A percentile compares a stretch with the other conserved stretches of the same genome.
These are phyloP conservation scores for Napeogenes sylphis DNA, from an alignment of 2,888 invertebrate genomes.

Conservation along the genomic window DNA sequence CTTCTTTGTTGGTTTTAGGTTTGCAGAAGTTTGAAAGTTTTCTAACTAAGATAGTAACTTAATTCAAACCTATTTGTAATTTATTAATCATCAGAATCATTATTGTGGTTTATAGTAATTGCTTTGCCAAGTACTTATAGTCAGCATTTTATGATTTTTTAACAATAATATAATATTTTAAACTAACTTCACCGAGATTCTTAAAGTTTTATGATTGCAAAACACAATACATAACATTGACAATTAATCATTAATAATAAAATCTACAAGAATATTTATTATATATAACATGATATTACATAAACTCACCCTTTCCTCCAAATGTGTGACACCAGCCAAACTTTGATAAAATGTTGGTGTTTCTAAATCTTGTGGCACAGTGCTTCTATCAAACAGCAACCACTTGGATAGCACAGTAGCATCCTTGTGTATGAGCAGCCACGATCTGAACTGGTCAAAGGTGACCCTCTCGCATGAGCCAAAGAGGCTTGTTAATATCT, in stretches of 20 bases:
- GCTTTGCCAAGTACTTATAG: no score
- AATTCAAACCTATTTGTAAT: no score
- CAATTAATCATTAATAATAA: background rate
- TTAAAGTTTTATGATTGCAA: no score
- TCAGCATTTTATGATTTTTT: no score
- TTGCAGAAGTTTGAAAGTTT: no score
- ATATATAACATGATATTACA: background rate
- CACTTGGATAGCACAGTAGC: slow-evolving; percentile 89
- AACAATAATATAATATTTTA: no score
- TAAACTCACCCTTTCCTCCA: slow-evolving; percentile 83
- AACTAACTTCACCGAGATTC: no score
- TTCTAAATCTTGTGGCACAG: slow-evolving; percentile 88
- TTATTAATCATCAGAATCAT: no score
- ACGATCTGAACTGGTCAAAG: slow-evolving; percentile 86
- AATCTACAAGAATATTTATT: background rate
- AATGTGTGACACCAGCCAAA: slow-evolving; percentile 94
- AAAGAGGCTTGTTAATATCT: slow-evolving; percentile 62
- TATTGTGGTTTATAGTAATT: no score
- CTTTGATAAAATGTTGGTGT: slow-evolving; percentile 96
- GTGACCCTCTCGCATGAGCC: slow-evolving; percentile 74
- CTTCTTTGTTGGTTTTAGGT: no score
- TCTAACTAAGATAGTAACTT: no score
- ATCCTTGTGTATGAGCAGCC: slow-evolving; percentile 86
- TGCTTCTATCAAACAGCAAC: slow-evolving; percentile 86
- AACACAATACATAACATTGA: background rate